phyloP scores from a whole-genome alignment of 2,797 vertebrate species.

The Halcyon chelicuti region DNA sequence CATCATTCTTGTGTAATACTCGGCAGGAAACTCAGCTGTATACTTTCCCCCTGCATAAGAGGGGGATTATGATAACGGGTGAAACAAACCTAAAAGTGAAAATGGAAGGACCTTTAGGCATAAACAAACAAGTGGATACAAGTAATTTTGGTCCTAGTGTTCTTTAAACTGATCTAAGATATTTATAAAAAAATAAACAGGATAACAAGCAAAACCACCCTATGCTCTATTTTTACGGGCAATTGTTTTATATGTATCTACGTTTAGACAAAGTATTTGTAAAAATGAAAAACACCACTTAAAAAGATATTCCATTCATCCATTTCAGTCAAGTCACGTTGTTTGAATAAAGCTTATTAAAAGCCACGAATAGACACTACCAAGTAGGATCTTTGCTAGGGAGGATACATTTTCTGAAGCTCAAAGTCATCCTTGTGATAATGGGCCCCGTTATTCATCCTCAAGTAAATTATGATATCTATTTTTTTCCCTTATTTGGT shows the following conservation, averaged over 20 bases:
- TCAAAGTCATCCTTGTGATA: neutral
- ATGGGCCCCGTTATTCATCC: neutral
- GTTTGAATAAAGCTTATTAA: neutral
- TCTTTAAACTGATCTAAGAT: neutral
- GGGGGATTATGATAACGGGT: neutral
- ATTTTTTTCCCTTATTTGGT: neutral
- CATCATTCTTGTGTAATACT: neutral
- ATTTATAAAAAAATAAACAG: neutral
- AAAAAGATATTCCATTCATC: neutral
- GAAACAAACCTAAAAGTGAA: slow-evolving; percentile 15
- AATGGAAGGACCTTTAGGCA: neutral
- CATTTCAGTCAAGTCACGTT: neutral
- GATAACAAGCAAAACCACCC: neutral
- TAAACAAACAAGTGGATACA: neutral
- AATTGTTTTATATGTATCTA: neutral
- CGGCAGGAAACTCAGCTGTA: neutral
- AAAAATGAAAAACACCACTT: neutral
- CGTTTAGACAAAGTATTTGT: neutral
- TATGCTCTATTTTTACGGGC: neutral
- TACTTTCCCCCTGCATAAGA: neutral
- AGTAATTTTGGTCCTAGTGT: neutral
- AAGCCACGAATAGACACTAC: neutral
- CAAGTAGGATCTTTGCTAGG: neutral
- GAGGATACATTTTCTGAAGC: neutral
- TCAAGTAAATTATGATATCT: neutral